Evolutionary conservation across 37 sponge, comb jelly and placozoan genomes (phyloP), one percentile per base, ranked within the genome.

Genomic region (Bolinopsis microptera): DNA sequence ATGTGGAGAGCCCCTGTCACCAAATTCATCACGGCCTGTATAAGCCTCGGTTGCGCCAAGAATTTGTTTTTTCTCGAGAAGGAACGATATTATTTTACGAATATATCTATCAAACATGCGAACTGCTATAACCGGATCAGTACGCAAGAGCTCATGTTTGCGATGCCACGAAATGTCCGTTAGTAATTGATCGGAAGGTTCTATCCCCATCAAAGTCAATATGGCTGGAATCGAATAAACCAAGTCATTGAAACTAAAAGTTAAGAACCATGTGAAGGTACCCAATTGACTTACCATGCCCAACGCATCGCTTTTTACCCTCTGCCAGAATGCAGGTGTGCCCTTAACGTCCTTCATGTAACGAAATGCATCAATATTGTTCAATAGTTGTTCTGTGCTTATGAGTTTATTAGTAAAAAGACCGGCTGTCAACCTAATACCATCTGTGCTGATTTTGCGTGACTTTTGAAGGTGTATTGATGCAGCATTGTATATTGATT

Each of bases 271-370:
- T 27, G 90, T 86, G 30, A 86, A 86, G 26, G 0, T 2, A 0
- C 90, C 90, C 16, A 86, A 27, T 48, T 86, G 90, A n/a, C 16
- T 18, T 9, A 86, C 26, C 90, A 86, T 86, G 1, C 36, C 90
- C 38, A 86, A 16, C 2, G 90, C 90, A 40, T 86, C 90, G 3
- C 24, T 41, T n/a, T 39, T 38, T 5, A 39, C 28, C 1, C 90
- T 0, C 30, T 86, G 40, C 61, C 41, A 86, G 26, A 39, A 39
- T 38, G 90, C 90, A 40, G 90, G 90, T 0, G 90, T 41, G 24
- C 90, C 90, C 31, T 86, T 86, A 3, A 86, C 36, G 26, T 86
- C 39, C 24, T 86, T 86, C 90, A 86, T 86, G 90, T 39, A 86
- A n/a, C 39, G 1, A 39, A 86, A 41, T 24, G 27, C 41, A 2